Evolutionary conservation across 2,888 invertebrate genomes (phyloP).

Genomic region (Smittia aterrima): DNA sequence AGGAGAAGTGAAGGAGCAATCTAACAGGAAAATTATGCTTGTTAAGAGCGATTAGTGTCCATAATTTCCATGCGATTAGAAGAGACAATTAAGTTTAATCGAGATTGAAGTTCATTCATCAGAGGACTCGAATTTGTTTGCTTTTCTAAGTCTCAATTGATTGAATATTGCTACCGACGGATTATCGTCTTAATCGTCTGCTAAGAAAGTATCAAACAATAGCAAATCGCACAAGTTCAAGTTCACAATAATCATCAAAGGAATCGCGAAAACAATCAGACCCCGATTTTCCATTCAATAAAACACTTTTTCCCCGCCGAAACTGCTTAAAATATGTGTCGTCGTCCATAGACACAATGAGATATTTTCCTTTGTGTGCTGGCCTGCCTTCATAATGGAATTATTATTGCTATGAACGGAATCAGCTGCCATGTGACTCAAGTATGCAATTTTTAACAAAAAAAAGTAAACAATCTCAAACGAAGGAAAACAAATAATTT

Average conservation of each 20-base stretch:
- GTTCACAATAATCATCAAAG: constrained; percentile 41
- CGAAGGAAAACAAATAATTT: constrained; percentile 26
- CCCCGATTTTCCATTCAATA: constrained; percentile 32
- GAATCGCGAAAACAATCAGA: constrained; percentile 39
- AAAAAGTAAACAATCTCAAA: constrained; percentile 35
- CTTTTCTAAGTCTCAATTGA: too few species aligned
- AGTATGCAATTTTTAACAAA: constrained; percentile 37
- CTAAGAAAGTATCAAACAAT: neutral
- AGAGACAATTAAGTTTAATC: too few species aligned
- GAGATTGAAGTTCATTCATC: too few species aligned
- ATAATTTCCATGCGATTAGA: too few species aligned
- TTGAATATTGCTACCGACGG: too few species aligned
- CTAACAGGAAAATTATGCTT: too few species aligned
- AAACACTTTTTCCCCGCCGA: constrained; percentile 9
- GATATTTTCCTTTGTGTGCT: neutral
- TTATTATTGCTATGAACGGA: constrained; percentile 39
- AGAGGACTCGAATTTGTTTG: too few species aligned
- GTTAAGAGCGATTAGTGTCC: too few species aligned
- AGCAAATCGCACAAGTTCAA: constrained; percentile 28
- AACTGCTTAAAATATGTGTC: constrained; percentile 25
- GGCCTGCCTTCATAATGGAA: constrained; percentile 39
- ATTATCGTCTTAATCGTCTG: too few species aligned
- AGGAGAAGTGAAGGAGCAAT: too few species aligned
- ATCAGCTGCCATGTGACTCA: constrained; percentile 37
- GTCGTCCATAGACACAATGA: constrained; percentile 24